These are phyloP conservation scores for Periophthalmodon schlosseri DNA, from an alignment of 2,113 vertebrate genomes.

Conservation along the genomic window DNA sequence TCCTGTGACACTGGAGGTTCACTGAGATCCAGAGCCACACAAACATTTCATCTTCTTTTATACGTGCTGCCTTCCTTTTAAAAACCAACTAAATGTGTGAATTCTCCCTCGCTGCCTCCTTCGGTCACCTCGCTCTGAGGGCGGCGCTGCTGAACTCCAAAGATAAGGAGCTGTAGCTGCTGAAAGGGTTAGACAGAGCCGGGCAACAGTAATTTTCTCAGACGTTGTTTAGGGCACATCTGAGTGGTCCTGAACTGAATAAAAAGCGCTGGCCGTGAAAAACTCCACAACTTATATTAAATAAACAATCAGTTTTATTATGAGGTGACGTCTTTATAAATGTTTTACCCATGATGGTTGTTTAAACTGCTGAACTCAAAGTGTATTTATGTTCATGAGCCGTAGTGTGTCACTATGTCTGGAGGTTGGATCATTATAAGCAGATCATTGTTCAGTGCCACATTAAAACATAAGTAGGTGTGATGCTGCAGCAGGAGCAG, in stretches of 20 bases:
- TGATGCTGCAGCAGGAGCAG: neutral
- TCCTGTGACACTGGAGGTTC: slow-evolving; percentile 32
- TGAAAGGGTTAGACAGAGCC: slow-evolving; percentile 32
- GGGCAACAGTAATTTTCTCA: slow-evolving; percentile 39
- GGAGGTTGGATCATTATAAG: neutral
- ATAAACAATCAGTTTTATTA: neutral
- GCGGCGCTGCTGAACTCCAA: slow-evolving; percentile 38
- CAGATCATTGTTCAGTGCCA: neutral
- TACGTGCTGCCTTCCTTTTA: slow-evolving; percentile 21
- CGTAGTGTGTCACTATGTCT: neutral
- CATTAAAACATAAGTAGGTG: neutral
- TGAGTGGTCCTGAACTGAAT: slow-evolving; percentile 21
- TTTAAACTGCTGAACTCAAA: neutral
- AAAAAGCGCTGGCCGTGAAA: slow-evolving; percentile 27
- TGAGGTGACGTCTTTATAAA: neutral
- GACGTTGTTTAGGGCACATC: slow-evolving; percentile 24
- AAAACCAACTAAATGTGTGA: slow-evolving; percentile 32
- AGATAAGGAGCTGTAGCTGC: slow-evolving; percentile 40
- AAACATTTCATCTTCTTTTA: slow-evolving; percentile 61
- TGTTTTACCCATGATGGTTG: neutral
- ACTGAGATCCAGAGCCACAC: slow-evolving; percentile 31
- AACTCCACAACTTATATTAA: neutral
- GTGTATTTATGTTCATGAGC: neutral
- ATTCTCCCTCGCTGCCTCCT: slow-evolving; percentile 24
- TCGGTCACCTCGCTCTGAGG: slow-evolving; percentile 29